Evolutionary conservation across 2,888 invertebrate genomes (phyloP).

Genomic region (Athalia cordata): DNA sequence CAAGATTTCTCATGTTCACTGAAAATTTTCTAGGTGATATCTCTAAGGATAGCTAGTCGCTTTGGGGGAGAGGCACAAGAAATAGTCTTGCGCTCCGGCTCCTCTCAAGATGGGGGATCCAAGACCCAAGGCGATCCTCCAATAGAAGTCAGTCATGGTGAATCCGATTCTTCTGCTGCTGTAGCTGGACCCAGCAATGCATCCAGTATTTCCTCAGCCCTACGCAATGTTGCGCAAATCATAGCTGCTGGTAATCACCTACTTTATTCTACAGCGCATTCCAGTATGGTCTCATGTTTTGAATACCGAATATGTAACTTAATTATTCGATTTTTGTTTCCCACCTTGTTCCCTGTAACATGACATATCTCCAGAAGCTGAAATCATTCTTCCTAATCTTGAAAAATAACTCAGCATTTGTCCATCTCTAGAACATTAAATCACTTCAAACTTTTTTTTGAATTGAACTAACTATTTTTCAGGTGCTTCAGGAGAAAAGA

Average conservation of each 20-base stretch:
- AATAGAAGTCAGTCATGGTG: conserved; percentile 57
- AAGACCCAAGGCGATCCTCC: conserved; percentile 66
- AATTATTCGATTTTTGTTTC: too few relatives aligned
- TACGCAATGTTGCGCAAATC: conserved; percentile 70
- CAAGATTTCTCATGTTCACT: conserved; percentile 5
- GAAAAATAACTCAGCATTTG: background rate
- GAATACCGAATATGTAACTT: too few relatives aligned
- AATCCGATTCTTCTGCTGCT: conserved; percentile 63
- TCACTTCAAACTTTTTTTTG: background rate
- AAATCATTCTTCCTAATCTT: too few relatives aligned
- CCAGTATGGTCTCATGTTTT: too few relatives aligned
- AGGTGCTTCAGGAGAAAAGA: conserved; percentile 71
- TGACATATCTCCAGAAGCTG: too few relatives aligned
- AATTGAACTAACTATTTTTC: conserved; percentile 46
- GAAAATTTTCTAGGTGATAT: conserved; percentile 75
- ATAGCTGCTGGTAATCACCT: conserved; percentile 67
- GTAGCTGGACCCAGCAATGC: conserved; percentile 70
- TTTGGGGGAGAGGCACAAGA: conserved; percentile 83
- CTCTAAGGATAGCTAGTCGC: conserved; percentile 79
- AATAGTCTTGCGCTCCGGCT: conserved; percentile 78
- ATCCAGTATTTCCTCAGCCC: conserved; percentile 66
- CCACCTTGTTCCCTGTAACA: too few relatives aligned
- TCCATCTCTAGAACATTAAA: conserved; percentile 4
- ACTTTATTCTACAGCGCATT: background rate
- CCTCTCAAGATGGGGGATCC: conserved; percentile 69